Base-by-base conservation (phyloP, 2,888 invertebrate genomes). In the Synergus laeviventris region DNA sequence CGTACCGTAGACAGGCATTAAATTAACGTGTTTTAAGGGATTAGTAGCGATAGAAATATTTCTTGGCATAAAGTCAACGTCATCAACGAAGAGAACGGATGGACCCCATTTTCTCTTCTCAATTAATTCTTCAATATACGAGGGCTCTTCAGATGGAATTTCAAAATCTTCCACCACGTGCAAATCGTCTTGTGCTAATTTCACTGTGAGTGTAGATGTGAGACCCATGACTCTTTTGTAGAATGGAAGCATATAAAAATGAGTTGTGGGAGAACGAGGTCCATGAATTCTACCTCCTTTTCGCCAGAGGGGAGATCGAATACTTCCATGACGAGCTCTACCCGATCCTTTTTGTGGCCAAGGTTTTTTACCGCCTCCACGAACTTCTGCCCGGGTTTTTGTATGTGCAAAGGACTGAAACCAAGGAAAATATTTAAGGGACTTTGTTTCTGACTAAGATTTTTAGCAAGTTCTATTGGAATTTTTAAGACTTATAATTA, bases 261-360 rank as follows among this genome's bases (percentile, higher is more conserved):
- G 95, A 0, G 97, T 94, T 60, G 94, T 96, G 0, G 98, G 98
- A 0, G 97, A 96, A 60, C 98, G 94, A 0, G 99, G 99, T 0
- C 99, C 99, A 88, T 98, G 97, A 7, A 94, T 94, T 64, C 95
- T 89, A 64, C 98, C 99, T 87, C 99, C 98, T 0, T 95, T 95
- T 81, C 92, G 93, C 91, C 95, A 98, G 1, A 98, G 89, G 0
- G 99, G 99, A 2, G 98, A 97, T 77, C 98, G 93, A 78, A 97
- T 96, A 14, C 97, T 97, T 16, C 98, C 98, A 88, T 98, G 98
- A 61, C 99, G 94, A 1, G 99, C 96, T 83, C 94, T 93, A 0
- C 99, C 99, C 39, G 93, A 88, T 31, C 98, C 98, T 91, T 99
- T 99, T 89, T 99, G 99, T 0, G 97, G 97, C 98, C 98, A 99